Base-by-base conservation (phyloP, 2,888 invertebrate species). In the Hirtodrosophila cameraria region DNA sequence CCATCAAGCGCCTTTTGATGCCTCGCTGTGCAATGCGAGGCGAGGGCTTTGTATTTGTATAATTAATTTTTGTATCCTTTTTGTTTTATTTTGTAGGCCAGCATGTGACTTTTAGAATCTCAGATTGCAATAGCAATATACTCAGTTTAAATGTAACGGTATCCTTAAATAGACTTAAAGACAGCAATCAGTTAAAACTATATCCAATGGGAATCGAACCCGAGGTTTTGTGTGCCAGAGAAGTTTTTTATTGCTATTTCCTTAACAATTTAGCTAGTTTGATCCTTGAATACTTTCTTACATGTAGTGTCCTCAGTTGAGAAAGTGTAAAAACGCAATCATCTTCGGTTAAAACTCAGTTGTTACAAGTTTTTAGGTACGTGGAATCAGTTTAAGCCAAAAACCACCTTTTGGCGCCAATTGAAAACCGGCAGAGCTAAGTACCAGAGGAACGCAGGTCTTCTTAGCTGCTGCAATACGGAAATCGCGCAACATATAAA, bases 391-490 rank as follows among this genome's bases (percentile, higher is more conserved):
- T 36, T 90, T 89, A 0, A 90, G 18, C 89, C 89, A 89, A 41
- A 90, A 90, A 13, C 90, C 90, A 8, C 60, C 58, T 67, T 89
- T 80, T 1, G 90, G 88, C 0, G 38, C 16, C 18, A 88, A 46
- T 38, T 86, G 86, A 13, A 90, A 89, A 0, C 80, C 73, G 7
- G 28, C 25, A 8, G 76, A 3, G 3, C 46, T 57, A 1, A 90
- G 69, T 5, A 77, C 71, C 46, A 90, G 15, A 0, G 90, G 90
- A 25, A 89, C 54, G 8, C 67, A 54, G 2, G 86, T 75, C 15
- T 89, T 89, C 38, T 80, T 52, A 8, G 88, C 76, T 12, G 79
- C 64, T n/a, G 60, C 70, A 42, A 90, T 70, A 7, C 65, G 75
- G 50, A 88, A 90, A 15, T 88, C 79, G 8, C 83, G 81, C 15